Percentiles rank a stretch among this genome's conserved stretches.
Conservation (phyloP, 2,888 invertebrate genomes). For the Eudemis profundana region DNA sequence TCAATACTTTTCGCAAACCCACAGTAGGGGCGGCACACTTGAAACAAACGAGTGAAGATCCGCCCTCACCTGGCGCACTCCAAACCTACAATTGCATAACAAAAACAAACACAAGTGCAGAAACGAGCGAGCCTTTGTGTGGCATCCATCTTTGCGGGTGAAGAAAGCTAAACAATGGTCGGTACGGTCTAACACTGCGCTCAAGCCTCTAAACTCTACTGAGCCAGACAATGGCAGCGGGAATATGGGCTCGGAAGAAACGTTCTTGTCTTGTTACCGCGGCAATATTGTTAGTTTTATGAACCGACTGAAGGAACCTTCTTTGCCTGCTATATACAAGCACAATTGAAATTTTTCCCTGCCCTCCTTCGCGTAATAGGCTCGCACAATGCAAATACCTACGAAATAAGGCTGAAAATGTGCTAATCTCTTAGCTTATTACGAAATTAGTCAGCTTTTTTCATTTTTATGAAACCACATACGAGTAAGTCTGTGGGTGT, state of each 20-base stretch:
- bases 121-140: slow-evolving; percentile 80
- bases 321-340: slow-evolving; percentile 58
- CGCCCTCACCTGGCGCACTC: slow-evolving; percentile 69
- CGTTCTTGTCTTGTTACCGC: slow-evolving; percentile 80
- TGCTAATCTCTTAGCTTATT: slow-evolving; percentile 43
- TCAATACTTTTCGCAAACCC: background rate
- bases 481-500: too few relatives aligned
- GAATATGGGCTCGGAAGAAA: slow-evolving; percentile 80
- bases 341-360: slow-evolving; percentile 46
- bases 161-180: slow-evolving; percentile 82
- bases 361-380: slow-evolving; percentile 44
- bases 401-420: slow-evolving; percentile 12
- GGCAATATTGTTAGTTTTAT: slow-evolving; percentile 84
- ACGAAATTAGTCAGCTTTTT: slow-evolving; percentile 29
- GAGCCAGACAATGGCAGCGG: slow-evolving; percentile 78
- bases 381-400: slow-evolving; percentile 35
- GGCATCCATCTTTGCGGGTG: slow-evolving; percentile 79
- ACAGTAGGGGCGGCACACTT: slow-evolving; percentile 53
- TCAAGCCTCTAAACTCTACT: slow-evolving; percentile 78
- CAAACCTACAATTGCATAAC: slow-evolving; percentile 82
- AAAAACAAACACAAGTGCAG: slow-evolving; percentile 80
- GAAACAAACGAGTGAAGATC: slow-evolving; percentile 74
- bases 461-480: background rate
- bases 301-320: slow-evolving; percentile 74
- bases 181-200: slow-evolving; percentile 71